phyloP scores from a whole-genome alignment of 2,797 vertebrate genomes.

The Octomys mimax region DNA sequence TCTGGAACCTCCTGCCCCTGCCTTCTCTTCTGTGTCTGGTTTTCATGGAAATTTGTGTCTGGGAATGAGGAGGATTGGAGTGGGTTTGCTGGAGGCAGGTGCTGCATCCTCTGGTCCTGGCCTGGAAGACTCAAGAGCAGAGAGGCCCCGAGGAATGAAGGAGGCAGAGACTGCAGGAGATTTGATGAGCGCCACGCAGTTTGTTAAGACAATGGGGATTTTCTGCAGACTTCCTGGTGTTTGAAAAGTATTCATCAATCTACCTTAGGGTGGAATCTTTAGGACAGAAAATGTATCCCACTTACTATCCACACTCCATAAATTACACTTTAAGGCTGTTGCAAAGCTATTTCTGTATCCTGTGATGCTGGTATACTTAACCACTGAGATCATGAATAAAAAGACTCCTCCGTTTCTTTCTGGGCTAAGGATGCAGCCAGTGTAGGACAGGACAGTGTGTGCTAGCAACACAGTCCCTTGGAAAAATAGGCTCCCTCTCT shows the following conservation, averaged over 20 bases:
- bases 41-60: slow-evolving; percentile 84
- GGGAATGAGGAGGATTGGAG: slow-evolving; percentile 65
- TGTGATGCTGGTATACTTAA: background rate
- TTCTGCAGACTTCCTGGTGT: background rate
- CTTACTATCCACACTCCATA: background rate
- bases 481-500: background rate
- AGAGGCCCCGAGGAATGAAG: background rate
- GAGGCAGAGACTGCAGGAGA: background rate
- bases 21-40: slow-evolving; percentile 69
- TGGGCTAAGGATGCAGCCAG: slow-evolving; percentile 70
- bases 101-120: background rate
- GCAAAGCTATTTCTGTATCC: background rate
- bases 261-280: background rate
- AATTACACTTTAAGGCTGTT: background rate
- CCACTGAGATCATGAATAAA: background rate
- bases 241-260: slow-evolving; percentile 12
- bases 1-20: slow-evolving; percentile 25
- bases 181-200: rapidly evolving
- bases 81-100: slow-evolving; percentile 76
- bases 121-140: background rate
- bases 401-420: slow-evolving; percentile 76
- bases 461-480: rapidly evolving
- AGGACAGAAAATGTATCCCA: background rate
- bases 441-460: slow-evolving; percentile 71
- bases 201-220: background rate